Evolutionary conservation across 2,888 invertebrate genomes (phyloP).

Genomic region (Pristionchus arcanus): DNA sequence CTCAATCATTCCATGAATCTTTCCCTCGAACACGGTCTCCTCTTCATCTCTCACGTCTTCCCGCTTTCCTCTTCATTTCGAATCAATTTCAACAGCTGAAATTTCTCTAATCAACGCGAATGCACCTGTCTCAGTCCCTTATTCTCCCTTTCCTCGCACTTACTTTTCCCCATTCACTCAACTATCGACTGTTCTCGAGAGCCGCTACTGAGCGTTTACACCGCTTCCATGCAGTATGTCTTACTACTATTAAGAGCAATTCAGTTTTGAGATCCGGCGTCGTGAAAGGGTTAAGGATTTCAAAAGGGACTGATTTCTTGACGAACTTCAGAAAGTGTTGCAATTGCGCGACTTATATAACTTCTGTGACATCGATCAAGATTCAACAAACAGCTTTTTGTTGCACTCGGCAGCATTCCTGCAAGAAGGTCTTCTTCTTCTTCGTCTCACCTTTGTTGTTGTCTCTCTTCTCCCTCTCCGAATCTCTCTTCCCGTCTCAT

Average conservation of each 20-base stretch:
- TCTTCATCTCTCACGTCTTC: background rate
- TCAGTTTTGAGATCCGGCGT: too few relatives aligned
- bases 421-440: background rate
- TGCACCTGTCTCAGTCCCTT: background rate
- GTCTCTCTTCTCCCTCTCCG: background rate
- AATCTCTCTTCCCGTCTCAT: background rate
- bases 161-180: background rate
- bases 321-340: too few relatives aligned
- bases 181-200: background rate
- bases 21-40: background rate
- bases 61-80: background rate
- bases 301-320: too few relatives aligned
- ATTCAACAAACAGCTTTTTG: background rate
- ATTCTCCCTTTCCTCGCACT: slow-evolving; percentile 19
- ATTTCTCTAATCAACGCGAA: background rate
- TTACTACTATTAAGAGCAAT: background rate
- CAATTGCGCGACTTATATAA: too few relatives aligned
- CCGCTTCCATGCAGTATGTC: background rate
- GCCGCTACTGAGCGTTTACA: background rate
- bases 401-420: background rate
- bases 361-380: too few relatives aligned
- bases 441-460: background rate
- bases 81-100: slow-evolving; percentile 7
- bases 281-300: too few relatives aligned
- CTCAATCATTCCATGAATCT: slow-evolving; percentile 47